Conservation (phyloP, 2,888 invertebrate genomes). For the Ophioninae sp. region DNA sequence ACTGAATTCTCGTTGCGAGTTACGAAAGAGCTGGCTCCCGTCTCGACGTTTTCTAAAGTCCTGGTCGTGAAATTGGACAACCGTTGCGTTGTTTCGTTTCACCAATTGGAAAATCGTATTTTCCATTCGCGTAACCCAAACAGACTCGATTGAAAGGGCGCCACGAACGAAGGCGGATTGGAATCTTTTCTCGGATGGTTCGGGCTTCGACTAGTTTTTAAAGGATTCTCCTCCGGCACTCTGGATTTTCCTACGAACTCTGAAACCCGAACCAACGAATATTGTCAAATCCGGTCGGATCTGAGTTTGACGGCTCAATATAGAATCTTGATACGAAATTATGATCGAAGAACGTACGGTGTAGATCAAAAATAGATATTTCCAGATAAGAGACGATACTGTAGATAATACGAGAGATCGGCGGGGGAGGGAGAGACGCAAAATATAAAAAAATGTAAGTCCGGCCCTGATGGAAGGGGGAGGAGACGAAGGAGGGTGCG, state of each 20-base stretch:
- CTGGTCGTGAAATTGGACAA: conserved; percentile 43
- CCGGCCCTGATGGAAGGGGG: conserved; percentile 43
- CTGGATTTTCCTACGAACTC: too few species aligned
- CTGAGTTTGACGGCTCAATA: too few species aligned
- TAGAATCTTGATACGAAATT: too few species aligned
- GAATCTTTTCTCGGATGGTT: too few species aligned
- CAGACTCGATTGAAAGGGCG: neutral
- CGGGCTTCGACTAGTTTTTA: too few species aligned
- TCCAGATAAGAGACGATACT: neutral
- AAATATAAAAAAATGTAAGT: conserved; percentile 13
- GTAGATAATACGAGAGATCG: neutral
- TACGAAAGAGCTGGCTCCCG: conserved; percentile 26
- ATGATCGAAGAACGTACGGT: too few species aligned
- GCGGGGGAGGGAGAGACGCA: conserved; percentile 2
- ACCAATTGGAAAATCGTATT: conserved; percentile 11
- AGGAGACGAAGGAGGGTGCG: conserved; percentile 57
- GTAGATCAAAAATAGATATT: neutral
- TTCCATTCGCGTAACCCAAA: conserved; percentile 14
- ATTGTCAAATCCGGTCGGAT: too few species aligned
- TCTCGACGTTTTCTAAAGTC: conserved; percentile 39
- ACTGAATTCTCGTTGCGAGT: conserved; percentile 26
- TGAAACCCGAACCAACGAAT: too few species aligned
- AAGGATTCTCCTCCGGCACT: too few species aligned
- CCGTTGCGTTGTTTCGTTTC: conserved; percentile 45
- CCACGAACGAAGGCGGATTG: neutral